Base-by-base conservation (phyloP, 92 coral and sea anemone genomes). In the Epizoanthus illoricatus region DNA sequence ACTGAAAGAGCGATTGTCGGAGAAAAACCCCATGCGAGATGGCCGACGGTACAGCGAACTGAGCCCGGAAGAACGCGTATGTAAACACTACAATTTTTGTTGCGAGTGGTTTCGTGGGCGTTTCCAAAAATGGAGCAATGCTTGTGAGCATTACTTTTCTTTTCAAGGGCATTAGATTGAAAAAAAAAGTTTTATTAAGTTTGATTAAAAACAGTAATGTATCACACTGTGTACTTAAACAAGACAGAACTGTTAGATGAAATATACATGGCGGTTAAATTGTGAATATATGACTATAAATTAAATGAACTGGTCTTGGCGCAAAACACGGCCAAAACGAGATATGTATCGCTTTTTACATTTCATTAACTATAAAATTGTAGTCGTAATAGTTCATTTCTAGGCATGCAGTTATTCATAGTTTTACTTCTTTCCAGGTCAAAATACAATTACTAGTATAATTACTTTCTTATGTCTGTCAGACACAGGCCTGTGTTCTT, bases 21-120 rank as follows among this genome's bases (percentile, higher is more conserved):
- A 83, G 17, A 84, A 90, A 84, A 89, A 75, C 80, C 97, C 94
- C 5, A 49, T 93, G 43, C 76, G 85, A 23, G 90, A 88, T 54
- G 91, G 90, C 61, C 87, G 73, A 17, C 69, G 65, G 59, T 93
- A 93, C 86, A 75, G 76, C 70, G 86, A 89, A n/a, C 64, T 93
- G 33, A 71, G 91, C 86, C 84, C 89, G 36, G 94, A 88, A 80
- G 86, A 89, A 18, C 85, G 92, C 71, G 97, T 93, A 76, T 75
- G 94, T 84, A 78, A 78, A 78, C 82, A 78, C 56, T 62, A 42
- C 23, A 63, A 78, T 62, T 63, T 57, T 43, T 70, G 82, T 78
- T 78, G 70, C 61, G 82, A 78, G 82, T 62, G 16, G 70, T 62
- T 78, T 78, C 82, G 71, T 78, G 82, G 82, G 82, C 72, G 82